Conservation (phyloP, 2,797 vertebrate species). For the Brachymystax lenok region DNA sequence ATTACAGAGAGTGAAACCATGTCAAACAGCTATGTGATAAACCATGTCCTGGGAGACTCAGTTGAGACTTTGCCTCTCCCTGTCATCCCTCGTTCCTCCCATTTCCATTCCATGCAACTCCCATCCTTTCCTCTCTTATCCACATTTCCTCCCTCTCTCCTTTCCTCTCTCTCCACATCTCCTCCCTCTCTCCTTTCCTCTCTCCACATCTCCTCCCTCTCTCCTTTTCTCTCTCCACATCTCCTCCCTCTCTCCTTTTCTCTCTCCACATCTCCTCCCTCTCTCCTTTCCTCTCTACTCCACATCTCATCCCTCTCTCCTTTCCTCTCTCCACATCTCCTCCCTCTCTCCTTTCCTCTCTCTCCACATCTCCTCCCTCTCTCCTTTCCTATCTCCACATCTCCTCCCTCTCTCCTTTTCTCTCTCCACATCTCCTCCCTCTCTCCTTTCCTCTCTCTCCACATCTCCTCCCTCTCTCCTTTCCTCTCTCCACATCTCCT, state of each 20-base stretch:
- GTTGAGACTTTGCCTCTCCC: no score
- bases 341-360: background rate
- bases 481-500: background rate
- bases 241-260: no score
- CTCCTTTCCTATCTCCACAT: background rate
- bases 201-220: background rate
- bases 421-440: no score
- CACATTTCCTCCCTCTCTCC: no score
- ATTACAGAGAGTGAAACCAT: background rate
- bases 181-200: background rate
- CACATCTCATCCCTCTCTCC: no score
- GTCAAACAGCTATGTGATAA: background rate
- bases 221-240: background rate
- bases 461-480: no score
- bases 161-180: background rate
- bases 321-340: no score
- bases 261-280: background rate
- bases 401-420: no score
- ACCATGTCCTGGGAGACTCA: background rate
- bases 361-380: no score
- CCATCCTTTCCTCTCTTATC: background rate
- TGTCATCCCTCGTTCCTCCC: no score
- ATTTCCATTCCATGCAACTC: no score
- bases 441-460: background rate
- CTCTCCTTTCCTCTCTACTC: background rate